phyloP scores from a whole-genome alignment of 2,888 invertebrate genomes.

The Urechis unicinctus region DNA sequence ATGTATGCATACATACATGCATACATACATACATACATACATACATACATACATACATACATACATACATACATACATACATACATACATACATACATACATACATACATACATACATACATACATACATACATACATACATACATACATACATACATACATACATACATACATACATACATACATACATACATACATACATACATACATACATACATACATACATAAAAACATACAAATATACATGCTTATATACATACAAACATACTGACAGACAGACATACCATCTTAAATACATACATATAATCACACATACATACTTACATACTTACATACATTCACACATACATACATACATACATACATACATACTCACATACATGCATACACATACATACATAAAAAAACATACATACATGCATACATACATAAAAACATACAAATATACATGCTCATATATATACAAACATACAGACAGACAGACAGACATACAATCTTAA shows the following conservation, averaged over 20 bases:
- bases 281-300: neutral
- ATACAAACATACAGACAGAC: too few relatives aligned
- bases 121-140: neutral
- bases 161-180: neutral
- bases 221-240: too few relatives aligned
- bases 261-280: slow-evolving; percentile 2
- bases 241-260: neutral
- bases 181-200: neutral
- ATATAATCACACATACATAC: too few relatives aligned
- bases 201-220: slow-evolving; percentile 1
- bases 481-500: too few relatives aligned
- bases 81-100: neutral
- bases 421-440: too few relatives aligned
- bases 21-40: too few relatives aligned
- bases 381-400: neutral
- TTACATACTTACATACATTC: too few relatives aligned
- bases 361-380: too few relatives aligned
- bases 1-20: too few relatives aligned
- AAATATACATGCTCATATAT: neutral
- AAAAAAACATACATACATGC: too few relatives aligned
- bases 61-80: too few relatives aligned
- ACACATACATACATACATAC: neutral
- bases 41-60: too few relatives aligned
- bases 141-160: slow-evolving; percentile 3
- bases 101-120: neutral